These are phyloP conservation scores for Drosophila quadrilineata DNA, from an alignment of 1,140 invertebrate genomes.

Conservation along the genomic window DNA sequence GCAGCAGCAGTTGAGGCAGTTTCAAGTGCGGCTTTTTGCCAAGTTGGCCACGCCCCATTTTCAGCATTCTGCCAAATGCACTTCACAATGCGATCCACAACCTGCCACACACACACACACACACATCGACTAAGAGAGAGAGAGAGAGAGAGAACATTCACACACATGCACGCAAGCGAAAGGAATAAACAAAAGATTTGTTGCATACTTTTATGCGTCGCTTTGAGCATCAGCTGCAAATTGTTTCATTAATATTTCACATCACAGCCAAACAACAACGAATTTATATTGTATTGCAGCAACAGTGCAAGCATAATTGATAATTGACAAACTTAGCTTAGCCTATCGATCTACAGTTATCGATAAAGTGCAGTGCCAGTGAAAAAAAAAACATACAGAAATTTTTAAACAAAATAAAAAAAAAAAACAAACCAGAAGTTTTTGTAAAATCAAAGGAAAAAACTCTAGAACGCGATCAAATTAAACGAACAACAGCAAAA, in stretches of 20 bases:
- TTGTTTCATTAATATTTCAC: conserved; percentile 55
- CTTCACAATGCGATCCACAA: conserved; percentile 70
- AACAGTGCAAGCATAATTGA: conserved; percentile 17
- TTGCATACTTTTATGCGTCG: conserved; percentile 38
- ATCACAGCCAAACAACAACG: conserved; percentile 34
- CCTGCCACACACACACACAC: conserved; percentile 3
- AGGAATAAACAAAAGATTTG: conserved; percentile 37
- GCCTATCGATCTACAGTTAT: no score
- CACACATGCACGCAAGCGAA: background rate
- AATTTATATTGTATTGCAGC: no score
- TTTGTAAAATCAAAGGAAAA: background rate
- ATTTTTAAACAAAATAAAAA: background rate
- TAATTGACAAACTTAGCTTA: conserved; percentile 13
- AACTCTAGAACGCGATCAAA: background rate
- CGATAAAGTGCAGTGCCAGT: background rate
- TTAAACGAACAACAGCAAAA: conserved; percentile 41
- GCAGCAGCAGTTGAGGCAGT: background rate
- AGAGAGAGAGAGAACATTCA: no score
- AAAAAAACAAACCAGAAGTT: conserved; percentile 17
- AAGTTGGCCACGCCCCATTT: conserved; percentile 59
- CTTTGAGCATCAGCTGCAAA: conserved; percentile 49
- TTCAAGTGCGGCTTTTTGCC: conserved; percentile 39
- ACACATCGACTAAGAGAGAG: background rate
- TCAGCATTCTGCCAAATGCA: conserved; percentile 59
- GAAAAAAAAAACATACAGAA: conserved; percentile 8